phyloP scores from a whole-genome alignment of 1,140 invertebrate species.

The Thaumatotibia leucotreta region DNA sequence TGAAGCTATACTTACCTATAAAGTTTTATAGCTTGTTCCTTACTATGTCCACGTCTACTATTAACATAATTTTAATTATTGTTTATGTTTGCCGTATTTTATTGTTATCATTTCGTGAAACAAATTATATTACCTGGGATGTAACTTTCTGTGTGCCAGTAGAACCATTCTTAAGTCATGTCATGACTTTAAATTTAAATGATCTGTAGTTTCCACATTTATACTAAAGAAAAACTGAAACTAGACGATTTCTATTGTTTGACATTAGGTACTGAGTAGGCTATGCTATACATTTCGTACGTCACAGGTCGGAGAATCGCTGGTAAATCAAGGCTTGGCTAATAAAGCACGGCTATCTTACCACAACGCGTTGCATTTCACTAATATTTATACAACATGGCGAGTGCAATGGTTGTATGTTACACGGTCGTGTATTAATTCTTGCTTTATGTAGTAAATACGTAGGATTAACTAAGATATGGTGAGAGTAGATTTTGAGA shows the following conservation, averaged over 20 bases:
- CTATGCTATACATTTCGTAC: neutral
- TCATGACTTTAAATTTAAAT: too few relatives aligned
- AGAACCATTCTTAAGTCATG: too few relatives aligned
- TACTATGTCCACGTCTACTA: neutral
- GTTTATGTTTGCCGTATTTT: neutral
- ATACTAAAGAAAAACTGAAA: too few relatives aligned
- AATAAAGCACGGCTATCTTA: constrained; percentile 49
- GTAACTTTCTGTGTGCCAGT: too few relatives aligned
- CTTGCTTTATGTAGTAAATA: too few relatives aligned
- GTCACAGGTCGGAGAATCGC: constrained; percentile 26
- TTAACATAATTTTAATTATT: neutral
- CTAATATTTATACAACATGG: constrained; percentile 58
- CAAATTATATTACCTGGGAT: too few relatives aligned
- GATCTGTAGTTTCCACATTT: too few relatives aligned
- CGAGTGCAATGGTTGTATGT: constrained; percentile 24
- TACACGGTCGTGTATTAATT: constrained; percentile 25
- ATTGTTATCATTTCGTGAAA: too few relatives aligned
- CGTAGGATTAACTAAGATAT: too few relatives aligned
- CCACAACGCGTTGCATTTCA: constrained; percentile 41
- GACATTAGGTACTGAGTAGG: neutral
- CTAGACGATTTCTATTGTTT: too few relatives aligned
- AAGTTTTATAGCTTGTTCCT: neutral
- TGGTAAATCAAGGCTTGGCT: constrained; percentile 39
- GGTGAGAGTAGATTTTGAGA: too few relatives aligned
- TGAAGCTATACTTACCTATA: neutral